A percentile compares a stretch with the other conserved stretches of the same genome.
These are phyloP conservation scores for Dendrolimus houi DNA, from an alignment of 2,888 invertebrate species.

Conservation along the genomic window DNA sequence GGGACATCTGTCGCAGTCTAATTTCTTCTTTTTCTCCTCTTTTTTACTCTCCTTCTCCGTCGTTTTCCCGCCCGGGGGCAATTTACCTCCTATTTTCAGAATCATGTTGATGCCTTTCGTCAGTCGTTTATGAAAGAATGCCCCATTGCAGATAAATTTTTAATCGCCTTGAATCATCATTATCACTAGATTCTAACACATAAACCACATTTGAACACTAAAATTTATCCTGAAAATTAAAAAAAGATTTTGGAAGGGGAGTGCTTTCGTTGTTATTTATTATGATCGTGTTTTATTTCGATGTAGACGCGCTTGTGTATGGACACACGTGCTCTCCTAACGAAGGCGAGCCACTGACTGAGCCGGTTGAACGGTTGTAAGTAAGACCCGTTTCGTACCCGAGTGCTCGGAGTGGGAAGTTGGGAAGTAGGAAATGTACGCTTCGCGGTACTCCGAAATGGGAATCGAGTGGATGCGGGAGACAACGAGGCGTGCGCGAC, in stretches of 20 bases:
- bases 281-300: constrained; percentile 57
- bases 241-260: background rate
- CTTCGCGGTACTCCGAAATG: background rate
- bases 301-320: constrained; percentile 19
- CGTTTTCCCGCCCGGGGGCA: constrained; percentile 35
- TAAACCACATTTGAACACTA: background rate
- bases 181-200: background rate
- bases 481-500: constrained; percentile 36
- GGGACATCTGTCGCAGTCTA: constrained; percentile 51
- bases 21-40: constrained; percentile 44
- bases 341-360: constrained; percentile 56
- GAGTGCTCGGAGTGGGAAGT: background rate
- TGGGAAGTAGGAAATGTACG: background rate
- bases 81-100: constrained; percentile 59
- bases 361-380: constrained; percentile 13
- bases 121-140: background rate
- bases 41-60: constrained; percentile 34
- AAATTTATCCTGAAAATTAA: background rate
- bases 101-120: constrained; percentile 39
- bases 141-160: background rate
- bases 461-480: constrained; percentile 16
- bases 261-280: constrained; percentile 5
- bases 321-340: constrained; percentile 35
- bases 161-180: background rate
- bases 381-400: background rate